These are phyloP conservation scores for Apodemia hepburni DNA, from an alignment of 2,888 invertebrate species.

Conservation along the genomic window DNA sequence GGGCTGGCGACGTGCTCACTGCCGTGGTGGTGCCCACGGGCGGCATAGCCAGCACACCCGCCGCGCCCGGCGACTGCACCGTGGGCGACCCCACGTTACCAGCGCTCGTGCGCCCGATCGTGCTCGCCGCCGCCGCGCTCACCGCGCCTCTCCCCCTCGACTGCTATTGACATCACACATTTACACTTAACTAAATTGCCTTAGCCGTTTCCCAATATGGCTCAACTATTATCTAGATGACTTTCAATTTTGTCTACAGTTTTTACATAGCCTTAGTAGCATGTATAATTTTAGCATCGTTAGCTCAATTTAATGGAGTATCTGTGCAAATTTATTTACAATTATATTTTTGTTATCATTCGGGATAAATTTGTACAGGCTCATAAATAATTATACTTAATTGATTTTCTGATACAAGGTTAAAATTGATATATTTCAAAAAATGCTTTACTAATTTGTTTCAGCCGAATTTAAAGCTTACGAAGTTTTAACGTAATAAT, in stretches of 20 bases:
- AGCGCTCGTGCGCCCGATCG: conserved; percentile 83
- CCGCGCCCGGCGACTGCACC: conserved; percentile 51
- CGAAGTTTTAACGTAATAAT: neutral
- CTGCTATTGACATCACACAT: conserved; percentile 40
- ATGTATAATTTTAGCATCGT: neutral
- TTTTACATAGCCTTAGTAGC: neutral
- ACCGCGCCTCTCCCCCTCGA: conserved; percentile 78
- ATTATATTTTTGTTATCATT: too few species aligned
- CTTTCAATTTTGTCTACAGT: neutral
- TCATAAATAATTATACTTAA: too few species aligned
- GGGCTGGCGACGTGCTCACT: conserved; percentile 53
- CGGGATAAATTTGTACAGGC: too few species aligned
- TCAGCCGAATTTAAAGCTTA: too few species aligned
- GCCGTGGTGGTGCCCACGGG: conserved; percentile 43
- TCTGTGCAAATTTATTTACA: too few species aligned
- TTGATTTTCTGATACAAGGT: too few species aligned
- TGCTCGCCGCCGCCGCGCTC: conserved; percentile 67
- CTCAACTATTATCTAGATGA: neutral
- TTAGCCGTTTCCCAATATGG: conserved; percentile 3
- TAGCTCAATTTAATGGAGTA: neutral
- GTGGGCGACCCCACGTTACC: conserved; percentile 71
- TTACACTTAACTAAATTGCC: neutral
- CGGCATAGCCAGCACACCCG: conserved; percentile 36
- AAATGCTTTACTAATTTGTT: too few species aligned
- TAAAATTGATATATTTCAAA: too few species aligned